Evolutionary conservation across 2,797 vertebrate species (phyloP).

Genomic region (Falco concolor): DNA sequence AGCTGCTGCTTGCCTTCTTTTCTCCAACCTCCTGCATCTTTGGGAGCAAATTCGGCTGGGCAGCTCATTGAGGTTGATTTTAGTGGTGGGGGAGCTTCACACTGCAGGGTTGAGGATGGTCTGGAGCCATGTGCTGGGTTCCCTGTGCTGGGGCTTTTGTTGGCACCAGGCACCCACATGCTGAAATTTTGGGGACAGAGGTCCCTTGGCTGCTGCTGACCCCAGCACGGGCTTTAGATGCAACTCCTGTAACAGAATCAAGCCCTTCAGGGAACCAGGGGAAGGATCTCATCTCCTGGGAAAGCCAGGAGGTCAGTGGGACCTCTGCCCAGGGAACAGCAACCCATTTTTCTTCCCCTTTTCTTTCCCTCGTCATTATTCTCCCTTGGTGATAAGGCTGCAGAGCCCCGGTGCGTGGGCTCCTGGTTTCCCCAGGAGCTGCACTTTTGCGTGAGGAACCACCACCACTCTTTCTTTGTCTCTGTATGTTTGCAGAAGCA

Average conservation of each 20-base stretch:
- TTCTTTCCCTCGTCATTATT: not conserved
- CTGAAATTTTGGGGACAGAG: not conserved
- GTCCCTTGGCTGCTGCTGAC: not conserved
- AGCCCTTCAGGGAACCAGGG: not conserved
- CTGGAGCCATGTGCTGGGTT: fast-evolving
- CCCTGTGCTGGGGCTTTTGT: not conserved
- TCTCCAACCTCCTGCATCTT: not conserved
- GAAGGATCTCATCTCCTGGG: not conserved
- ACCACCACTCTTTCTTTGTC: not conserved
- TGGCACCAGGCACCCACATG: fast-evolving
- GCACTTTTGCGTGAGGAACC: not conserved
- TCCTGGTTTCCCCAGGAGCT: not conserved
- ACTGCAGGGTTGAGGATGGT: not conserved
- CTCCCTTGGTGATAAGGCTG: not conserved
- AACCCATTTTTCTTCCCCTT: not conserved
- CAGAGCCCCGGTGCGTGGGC: fast-evolving
- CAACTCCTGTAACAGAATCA: not conserved
- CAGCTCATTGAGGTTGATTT: not conserved
- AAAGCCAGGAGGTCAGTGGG: not conserved
- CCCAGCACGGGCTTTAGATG: not conserved
- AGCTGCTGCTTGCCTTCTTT: not conserved
- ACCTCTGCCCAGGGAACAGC: not conserved
- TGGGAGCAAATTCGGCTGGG: not conserved
- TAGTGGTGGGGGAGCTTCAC: not conserved
- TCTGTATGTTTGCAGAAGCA: not conserved